Conservation (phyloP, 1,140 invertebrate genomes). For the Cheumatopsyche charites region DNA sequence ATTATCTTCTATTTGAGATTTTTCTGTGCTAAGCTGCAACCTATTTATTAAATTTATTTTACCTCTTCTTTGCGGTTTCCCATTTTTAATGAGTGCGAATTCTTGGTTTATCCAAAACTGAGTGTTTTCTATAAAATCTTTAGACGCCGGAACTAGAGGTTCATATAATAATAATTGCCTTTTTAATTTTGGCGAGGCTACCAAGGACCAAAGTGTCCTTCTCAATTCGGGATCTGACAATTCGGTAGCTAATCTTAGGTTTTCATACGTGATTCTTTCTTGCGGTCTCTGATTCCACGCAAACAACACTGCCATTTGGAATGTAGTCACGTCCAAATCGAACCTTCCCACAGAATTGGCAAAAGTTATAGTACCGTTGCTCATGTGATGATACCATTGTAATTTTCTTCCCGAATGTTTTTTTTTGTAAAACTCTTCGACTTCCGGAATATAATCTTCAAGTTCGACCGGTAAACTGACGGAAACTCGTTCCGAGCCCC, state of each 20-base stretch:
- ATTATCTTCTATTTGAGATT: slow-evolving; percentile 95
- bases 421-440: slow-evolving; percentile 93
- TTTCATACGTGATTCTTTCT: slow-evolving; percentile 94
- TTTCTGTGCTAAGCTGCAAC: slow-evolving; percentile 92
- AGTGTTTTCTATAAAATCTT: slow-evolving; percentile 93
- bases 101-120: slow-evolving; percentile 97
- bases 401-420: slow-evolving; percentile 98
- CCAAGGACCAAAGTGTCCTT: slow-evolving; percentile 95
- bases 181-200: slow-evolving; percentile 97
- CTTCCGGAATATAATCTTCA: slow-evolving; percentile 98
- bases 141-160: slow-evolving; percentile 80
- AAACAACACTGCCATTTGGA: slow-evolving; percentile 99
- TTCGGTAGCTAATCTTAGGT: slow-evolving; percentile 93
- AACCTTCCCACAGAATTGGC: slow-evolving; percentile 91
- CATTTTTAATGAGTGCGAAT: slow-evolving; percentile 91
- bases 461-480: slow-evolving; percentile 96
- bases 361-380: slow-evolving; percentile 97
- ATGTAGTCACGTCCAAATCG: slow-evolving; percentile 98
- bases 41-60: slow-evolving; percentile 95
- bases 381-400: slow-evolving; percentile 99
- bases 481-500: slow-evolving; percentile 90
- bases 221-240: slow-evolving; percentile 94
- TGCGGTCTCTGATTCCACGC: slow-evolving; percentile 96
- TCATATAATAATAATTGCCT: slow-evolving; percentile 86
- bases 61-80: slow-evolving; percentile 90